phyloP scores from a whole-genome alignment of 2,888 invertebrate species.

The Metalampra italica region DNA sequence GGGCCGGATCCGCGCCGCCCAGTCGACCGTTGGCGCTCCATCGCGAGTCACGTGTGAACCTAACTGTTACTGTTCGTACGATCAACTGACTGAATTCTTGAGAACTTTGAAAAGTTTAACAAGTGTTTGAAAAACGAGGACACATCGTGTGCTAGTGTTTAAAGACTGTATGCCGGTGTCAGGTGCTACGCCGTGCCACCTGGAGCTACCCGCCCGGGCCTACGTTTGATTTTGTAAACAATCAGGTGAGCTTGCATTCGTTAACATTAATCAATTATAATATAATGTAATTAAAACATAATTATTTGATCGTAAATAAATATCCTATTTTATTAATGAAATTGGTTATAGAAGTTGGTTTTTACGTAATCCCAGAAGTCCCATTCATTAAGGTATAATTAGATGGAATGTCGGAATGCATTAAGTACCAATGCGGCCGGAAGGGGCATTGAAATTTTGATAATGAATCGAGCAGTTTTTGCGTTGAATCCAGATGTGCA shows the following conservation, averaged over 20 bases:
- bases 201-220: not conserved
- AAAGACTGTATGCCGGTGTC: conserved; percentile 26
- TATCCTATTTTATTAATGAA: not conserved
- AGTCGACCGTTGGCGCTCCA: conserved; percentile 52
- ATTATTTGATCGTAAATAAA: not conserved
- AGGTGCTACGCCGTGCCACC: conserved; percentile 12
- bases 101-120: conserved; percentile 35
- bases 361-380: not conserved
- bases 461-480: too few species aligned
- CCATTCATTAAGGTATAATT: too few species aligned
- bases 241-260: conserved; percentile 1
- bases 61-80: conserved; percentile 10
- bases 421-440: too few species aligned
- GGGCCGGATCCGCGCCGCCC: conserved; percentile 56
- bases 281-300: not conserved
- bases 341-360: not conserved
- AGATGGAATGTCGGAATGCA: too few species aligned
- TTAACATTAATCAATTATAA: not conserved
- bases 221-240: not conserved
- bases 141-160: conserved; percentile 36
- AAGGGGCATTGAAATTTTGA: too few species aligned
- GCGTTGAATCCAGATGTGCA: too few species aligned
- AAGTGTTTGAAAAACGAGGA: conserved; percentile 31
- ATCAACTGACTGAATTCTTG: conserved; percentile 18
- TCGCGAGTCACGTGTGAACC: conserved; percentile 32